Evolutionary conservation across 2,113 vertebrate species (phyloP).

Genomic region (Gallinago paraguaiae): DNA sequence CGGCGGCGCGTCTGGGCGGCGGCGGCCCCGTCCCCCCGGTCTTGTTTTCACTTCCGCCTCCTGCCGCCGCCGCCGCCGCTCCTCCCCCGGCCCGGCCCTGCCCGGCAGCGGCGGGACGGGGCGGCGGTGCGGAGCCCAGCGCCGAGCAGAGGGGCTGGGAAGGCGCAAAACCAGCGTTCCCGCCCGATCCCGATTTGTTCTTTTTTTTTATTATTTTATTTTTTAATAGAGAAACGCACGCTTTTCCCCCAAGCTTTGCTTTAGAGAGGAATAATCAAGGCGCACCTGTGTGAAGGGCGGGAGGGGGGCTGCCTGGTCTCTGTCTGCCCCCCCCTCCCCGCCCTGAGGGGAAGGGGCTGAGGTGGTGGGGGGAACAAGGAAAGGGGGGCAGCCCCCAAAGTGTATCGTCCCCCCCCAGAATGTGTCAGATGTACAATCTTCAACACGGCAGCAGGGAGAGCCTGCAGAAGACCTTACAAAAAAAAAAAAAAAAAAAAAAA

Average conservation of each 20-base stretch:
- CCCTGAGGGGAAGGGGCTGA: not conserved
- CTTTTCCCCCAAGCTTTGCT: too few relatives aligned
- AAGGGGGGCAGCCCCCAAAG: too few relatives aligned
- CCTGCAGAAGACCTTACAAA: not conserved
- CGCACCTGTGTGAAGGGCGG: conserved; percentile 13
- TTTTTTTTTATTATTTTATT: too few relatives aligned
- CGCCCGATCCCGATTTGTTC: accelerated
- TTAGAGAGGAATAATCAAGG: too few relatives aligned
- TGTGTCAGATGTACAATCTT: accelerated
- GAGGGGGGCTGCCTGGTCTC: too few relatives aligned
- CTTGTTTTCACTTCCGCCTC: conserved; percentile 50
- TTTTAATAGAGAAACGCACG: accelerated
- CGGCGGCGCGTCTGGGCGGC: not conserved
- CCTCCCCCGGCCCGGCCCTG: not conserved
- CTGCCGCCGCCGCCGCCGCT: not conserved
- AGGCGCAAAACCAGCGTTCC: accelerated
- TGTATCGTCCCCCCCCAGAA: too few relatives aligned
- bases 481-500: too few relatives aligned
- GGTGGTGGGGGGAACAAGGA: too few relatives aligned
- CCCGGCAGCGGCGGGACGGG: not conserved
- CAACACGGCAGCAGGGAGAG: not conserved
- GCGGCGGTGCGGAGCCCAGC: not conserved
- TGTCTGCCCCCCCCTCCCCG: too few relatives aligned
- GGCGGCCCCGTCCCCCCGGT: not conserved
- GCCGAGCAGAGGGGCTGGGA: accelerated